phyloP scores from a whole-genome alignment of 2,113 vertebrate genomes.

The Microtus richardsoni region DNA sequence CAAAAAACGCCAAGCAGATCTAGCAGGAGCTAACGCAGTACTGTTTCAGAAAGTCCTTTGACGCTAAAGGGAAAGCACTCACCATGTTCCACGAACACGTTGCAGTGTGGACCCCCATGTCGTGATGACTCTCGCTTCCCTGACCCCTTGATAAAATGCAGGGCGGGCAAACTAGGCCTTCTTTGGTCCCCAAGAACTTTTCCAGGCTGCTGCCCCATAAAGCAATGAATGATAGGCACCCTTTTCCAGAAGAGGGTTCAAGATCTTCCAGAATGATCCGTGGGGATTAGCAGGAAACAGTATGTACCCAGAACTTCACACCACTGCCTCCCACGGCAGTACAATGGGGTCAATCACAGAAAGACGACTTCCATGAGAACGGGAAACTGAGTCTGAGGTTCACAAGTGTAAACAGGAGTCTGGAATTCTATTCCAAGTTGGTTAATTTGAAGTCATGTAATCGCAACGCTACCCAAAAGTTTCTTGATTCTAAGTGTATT shows the following conservation, averaged over 20 bases:
- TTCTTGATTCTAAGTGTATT: background rate
- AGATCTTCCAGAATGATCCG: conserved; percentile 70
- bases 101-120: conserved; percentile 93
- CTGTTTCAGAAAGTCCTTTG: background rate
- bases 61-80: conserved; percentile 81
- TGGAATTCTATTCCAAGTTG: background rate
- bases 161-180: conserved; percentile 97
- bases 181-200: conserved; percentile 98
- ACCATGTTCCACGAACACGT: conserved; percentile 97
- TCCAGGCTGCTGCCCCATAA: conserved; percentile 99
- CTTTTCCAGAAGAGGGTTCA: conserved; percentile 83
- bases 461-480: background rate
- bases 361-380: background rate
- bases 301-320: conserved; percentile 14
- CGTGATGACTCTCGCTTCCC: conserved; percentile 93
- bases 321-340: conserved; percentile 42
- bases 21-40: conserved; percentile 10
- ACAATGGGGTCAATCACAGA: conserved; percentile 23
- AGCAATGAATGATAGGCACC: conserved; percentile 87
- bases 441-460: background rate
- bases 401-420: conserved; percentile 39
- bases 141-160: conserved; percentile 95
- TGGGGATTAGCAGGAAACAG: conserved; percentile 28
- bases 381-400: conserved; percentile 10
- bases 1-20: background rate